Percentiles rank a stretch among this genome's conserved stretches.
phyloP scores from a whole-genome alignment of 2,113 vertebrate genomes.

The Rattus rattus region DNA sequence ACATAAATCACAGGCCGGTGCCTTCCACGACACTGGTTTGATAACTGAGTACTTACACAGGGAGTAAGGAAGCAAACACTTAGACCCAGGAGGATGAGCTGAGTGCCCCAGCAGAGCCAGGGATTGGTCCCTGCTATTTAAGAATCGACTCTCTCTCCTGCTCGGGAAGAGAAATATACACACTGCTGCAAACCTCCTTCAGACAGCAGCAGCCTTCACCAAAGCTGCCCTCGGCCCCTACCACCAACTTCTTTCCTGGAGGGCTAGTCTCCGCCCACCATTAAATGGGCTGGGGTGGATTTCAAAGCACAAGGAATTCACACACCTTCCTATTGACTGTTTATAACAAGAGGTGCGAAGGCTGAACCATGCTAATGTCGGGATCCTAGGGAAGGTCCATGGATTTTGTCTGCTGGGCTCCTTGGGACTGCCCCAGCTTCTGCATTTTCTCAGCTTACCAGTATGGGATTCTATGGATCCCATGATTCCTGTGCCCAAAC shows the following conservation, averaged over 20 bases:
- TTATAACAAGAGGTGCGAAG: neutral
- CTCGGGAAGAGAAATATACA: neutral
- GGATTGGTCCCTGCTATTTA: slow-evolving; percentile 66
- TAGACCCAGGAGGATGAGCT: slow-evolving; percentile 42
- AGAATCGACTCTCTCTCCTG: slow-evolving; percentile 57
- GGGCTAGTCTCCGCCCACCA: neutral
- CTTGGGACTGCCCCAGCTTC: neutral
- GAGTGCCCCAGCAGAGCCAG: neutral
- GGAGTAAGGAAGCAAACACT: slow-evolving; percentile 66
- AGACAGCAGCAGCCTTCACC: neutral
- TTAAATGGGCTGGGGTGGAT: neutral
- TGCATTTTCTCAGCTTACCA: neutral
- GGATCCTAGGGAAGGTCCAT: neutral
- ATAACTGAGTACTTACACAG: slow-evolving; percentile 73
- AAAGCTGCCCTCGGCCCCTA: neutral
- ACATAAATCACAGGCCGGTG: slow-evolving; percentile 72
- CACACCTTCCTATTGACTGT: slow-evolving; percentile 9
- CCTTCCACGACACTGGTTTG: slow-evolving; percentile 68
- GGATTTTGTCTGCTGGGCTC: neutral
- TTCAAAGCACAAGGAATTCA: neutral
- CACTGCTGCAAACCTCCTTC: neutral
- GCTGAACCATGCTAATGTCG: neutral
- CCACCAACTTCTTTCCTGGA: neutral
- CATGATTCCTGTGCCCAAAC: neutral
- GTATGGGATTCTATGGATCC: neutral